Percentiles rank a stretch among this genome's conserved stretches.
phyloP scores from a whole-genome alignment of 2,113 vertebrate genomes.

The Alosa alosa region DNA sequence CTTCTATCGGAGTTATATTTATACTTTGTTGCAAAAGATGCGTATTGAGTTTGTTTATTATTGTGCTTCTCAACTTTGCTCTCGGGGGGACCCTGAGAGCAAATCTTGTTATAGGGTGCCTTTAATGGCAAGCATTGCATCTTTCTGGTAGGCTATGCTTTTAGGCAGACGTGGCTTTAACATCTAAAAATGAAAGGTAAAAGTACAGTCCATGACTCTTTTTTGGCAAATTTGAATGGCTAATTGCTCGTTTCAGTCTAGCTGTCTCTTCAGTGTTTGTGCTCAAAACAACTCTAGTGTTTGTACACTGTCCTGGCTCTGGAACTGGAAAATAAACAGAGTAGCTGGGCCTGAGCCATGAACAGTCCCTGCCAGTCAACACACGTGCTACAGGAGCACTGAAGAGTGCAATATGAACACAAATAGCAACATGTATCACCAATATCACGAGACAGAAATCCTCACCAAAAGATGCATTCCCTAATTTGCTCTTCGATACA shows the following conservation, averaged over 20 bases:
- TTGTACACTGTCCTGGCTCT: not conserved
- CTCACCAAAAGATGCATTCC: too few relatives aligned
- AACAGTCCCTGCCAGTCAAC: not conserved
- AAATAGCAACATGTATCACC: too few relatives aligned
- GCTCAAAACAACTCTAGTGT: not conserved
- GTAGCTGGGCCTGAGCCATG: not conserved
- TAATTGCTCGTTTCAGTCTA: not conserved
- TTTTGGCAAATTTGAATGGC: not conserved
- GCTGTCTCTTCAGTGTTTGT: not conserved
- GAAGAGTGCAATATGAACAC: too few relatives aligned
- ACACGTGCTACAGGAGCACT: not conserved
- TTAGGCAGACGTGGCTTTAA: not conserved
- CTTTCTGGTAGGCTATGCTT: not conserved
- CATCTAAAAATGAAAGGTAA: not conserved
- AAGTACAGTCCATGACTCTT: not conserved
- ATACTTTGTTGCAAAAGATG: too few relatives aligned
- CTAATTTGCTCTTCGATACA: too few relatives aligned
- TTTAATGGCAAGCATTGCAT: not conserved
- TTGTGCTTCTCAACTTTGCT: too few relatives aligned
- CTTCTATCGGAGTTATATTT: too few relatives aligned
- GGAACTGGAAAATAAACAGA: not conserved
- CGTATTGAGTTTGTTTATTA: too few relatives aligned
- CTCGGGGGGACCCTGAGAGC: too few relatives aligned
- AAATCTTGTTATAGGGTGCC: not conserved
- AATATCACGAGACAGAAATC: too few relatives aligned